Conservation (phyloP, 2,888 invertebrate species). For the Lithophane semibrunnea region DNA sequence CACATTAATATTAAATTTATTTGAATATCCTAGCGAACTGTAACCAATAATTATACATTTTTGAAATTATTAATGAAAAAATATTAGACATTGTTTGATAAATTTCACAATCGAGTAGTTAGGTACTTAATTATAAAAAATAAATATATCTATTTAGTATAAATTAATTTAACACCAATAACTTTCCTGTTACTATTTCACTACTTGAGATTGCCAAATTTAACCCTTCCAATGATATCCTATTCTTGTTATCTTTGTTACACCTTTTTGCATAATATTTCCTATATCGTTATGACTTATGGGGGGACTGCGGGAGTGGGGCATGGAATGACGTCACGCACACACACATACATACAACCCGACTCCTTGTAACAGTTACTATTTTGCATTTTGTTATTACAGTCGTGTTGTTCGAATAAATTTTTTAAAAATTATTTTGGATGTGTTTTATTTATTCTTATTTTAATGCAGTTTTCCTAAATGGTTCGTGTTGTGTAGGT, state of each 20-base stretch:
- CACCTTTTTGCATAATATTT: slow-evolving; percentile 72
- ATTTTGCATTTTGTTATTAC: slow-evolving; percentile 90
- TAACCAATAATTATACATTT: slow-evolving; percentile 72
- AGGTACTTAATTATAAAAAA: slow-evolving; percentile 79
- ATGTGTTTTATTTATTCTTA: slow-evolving; percentile 55
- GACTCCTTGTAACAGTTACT: slow-evolving; percentile 84
- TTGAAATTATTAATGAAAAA: slow-evolving; percentile 68
- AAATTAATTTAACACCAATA: slow-evolving; percentile 78
- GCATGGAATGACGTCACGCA: slow-evolving; percentile 70
- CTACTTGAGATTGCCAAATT: slow-evolving; percentile 85
- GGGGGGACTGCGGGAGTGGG: slow-evolving; percentile 68
- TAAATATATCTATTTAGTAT: slow-evolving; percentile 70
- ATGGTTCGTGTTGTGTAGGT: neutral
- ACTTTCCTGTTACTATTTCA: slow-evolving; percentile 78
- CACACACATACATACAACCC: slow-evolving; percentile 72
- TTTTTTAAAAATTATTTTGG: slow-evolving; percentile 72
- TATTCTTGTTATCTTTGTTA: slow-evolving; percentile 84
- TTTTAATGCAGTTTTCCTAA: neutral
- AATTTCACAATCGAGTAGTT: slow-evolving; percentile 83
- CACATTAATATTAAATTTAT: slow-evolving; percentile 56
- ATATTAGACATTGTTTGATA: slow-evolving; percentile 76
- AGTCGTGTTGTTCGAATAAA: slow-evolving; percentile 89
- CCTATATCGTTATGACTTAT: slow-evolving; percentile 60
- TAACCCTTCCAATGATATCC: slow-evolving; percentile 79
- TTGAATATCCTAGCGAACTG: slow-evolving; percentile 66